Base-by-base conservation (phyloP, 1,140 invertebrate species). In the Drosophila lowei region DNA sequence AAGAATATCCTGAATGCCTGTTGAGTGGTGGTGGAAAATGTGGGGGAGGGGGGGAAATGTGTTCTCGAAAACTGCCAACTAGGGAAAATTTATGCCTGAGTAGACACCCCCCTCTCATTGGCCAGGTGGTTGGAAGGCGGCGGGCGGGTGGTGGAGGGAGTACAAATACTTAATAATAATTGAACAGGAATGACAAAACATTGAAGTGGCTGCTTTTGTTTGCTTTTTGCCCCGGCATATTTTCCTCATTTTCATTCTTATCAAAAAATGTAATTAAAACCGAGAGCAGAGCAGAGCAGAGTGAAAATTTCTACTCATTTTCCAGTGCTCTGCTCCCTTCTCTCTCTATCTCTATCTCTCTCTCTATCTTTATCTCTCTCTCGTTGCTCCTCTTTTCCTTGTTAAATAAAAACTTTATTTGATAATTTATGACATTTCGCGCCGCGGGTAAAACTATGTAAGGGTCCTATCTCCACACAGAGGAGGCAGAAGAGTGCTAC, bases 341-440 rank as follows among this genome's bases (percentile, higher is more conserved):
- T 52, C 8, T 8, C 28, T 52, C 18, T 18, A 18, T 3, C 13
- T 16, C n/a, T 7, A 3, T 25, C n/a, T 7, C 7, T 25, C 11
- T 21, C n/a, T 3, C 13, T 16, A 6, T 7, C 7, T 25, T n/a
- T n/a, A n/a, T 3, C 13, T 16, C n/a, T 7, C 7, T 25, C 16
- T 21, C n/a, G 9, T n/a, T 13, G 16, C 23, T 42, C 18, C 34
- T 21, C 47, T 41, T 52, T 64, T 13, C 11, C 60, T 57, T 60
- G 65, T 76, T 72, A 80, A 79, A 79, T 76, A 76, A 79, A 79
- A 79, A 79, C 60, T 79, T 79, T 80, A 79, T 79, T 79, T 79
- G 77, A 79, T 79, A 79, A 79, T 79, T 79, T 79, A 79, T 79
- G 77, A 79, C 77, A 75, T 75, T 80, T 76, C 53, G 56, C 63